Evolutionary conservation across 2,113 vertebrate species (phyloP), one percentile per base, ranked within the genome.

Genomic region (Anolis carolinensis): DNA sequence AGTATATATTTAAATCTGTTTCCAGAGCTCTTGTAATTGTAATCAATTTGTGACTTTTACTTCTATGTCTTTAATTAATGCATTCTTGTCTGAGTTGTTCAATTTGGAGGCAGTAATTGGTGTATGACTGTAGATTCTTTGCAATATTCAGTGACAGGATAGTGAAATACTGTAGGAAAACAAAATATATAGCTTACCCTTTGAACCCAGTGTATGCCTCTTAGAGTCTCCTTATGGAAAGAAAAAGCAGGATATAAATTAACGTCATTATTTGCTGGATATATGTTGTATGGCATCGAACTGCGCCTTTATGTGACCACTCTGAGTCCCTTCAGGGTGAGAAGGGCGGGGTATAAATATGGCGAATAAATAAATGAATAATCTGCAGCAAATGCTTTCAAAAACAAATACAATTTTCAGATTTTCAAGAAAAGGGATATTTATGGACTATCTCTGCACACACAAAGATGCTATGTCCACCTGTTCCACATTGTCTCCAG

Each of bases 1-100:
- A 92, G 81, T 92, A 86, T 93, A 93, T 93, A 92, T 90, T 93
- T 32, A 71, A 25, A 71, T 32, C n/a, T 32, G 91, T 95, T 88
- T 94, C 84, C 94, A 87, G 89, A 93, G 81, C 89, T 93, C 95
- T 86, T 87, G 88, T 90, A 79, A 80, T 91, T 95, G 74, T 74
- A 92, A 94, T 96, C 92, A 87, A 95, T 95, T 93, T 75, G 20
- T 89, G 48, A 39, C 89, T 94, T 91, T 94, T 94, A 93, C 82
- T 93, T 93, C 83, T 59, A 23, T 91, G 86, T 89, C 84, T 89
- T 93, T 95, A 95, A 95, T 95, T 95, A 93, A 83, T 77, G 83
- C 86, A 88, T 88, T 88, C 92, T 95, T 95, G 88, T 95, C 7
- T 4, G 88, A 88, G 93, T 70, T 8, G 14, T 52, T 88, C 93